These are phyloP conservation scores for Alentia gelatinosa DNA, from an alignment of 2,888 invertebrate species.

Conservation along the genomic window DNA sequence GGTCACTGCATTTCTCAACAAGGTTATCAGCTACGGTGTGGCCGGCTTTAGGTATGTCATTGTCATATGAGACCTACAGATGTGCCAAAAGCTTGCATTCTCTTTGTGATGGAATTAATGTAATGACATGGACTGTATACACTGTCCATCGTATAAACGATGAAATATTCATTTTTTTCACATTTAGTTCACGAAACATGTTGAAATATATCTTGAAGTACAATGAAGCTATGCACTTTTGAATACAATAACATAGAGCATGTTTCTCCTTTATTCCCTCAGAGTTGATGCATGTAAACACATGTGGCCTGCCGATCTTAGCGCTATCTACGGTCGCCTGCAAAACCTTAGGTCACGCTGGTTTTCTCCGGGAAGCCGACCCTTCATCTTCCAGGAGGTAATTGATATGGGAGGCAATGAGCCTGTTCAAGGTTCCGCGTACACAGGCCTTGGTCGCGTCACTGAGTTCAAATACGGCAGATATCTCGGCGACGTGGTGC, in stretches of 20 bases:
- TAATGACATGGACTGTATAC: not conserved
- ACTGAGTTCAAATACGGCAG: slow-evolving; percentile 68
- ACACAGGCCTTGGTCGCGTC: slow-evolving; percentile 62
- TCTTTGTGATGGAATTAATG: not conserved
- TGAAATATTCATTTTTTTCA: not conserved
- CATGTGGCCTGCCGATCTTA: slow-evolving; percentile 86
- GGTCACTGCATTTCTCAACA: slow-evolving; percentile 86
- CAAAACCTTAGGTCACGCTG: slow-evolving; percentile 65
- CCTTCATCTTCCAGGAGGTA: slow-evolving; percentile 77
- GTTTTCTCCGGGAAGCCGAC: slow-evolving; percentile 83
- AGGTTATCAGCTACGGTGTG: slow-evolving; percentile 87
- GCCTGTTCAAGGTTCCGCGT: slow-evolving; percentile 63
- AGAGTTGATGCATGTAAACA: slow-evolving; percentile 82
- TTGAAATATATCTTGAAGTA: not conserved
- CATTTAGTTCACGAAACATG: not conserved
- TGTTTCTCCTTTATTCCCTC: not conserved
- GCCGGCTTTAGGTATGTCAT: slow-evolving; percentile 86
- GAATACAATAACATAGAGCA: not conserved
- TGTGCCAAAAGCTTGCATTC: not conserved
- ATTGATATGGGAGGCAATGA: slow-evolving; percentile 79
- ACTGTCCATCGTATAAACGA: not conserved
- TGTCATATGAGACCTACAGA: not conserved
- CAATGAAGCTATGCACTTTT: not conserved
- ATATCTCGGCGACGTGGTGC: slow-evolving; percentile 55
- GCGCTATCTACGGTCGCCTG: slow-evolving; percentile 83